Conservation (phyloP, 2,797 vertebrate genomes). For the Phoeniculus purpureus region DNA sequence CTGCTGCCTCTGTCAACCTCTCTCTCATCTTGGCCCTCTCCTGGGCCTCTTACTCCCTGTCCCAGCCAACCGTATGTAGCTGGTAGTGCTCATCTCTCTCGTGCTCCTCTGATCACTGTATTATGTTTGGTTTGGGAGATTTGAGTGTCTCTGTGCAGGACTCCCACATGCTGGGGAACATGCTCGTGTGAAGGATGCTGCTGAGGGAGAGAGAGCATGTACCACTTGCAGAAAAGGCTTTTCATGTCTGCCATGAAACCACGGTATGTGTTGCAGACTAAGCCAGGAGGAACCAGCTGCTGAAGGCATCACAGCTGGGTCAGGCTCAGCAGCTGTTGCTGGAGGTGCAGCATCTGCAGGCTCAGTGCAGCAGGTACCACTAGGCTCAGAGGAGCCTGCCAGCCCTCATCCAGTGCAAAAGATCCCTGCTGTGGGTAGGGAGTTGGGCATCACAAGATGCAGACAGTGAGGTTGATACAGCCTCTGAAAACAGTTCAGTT, state of each 20-base stretch:
- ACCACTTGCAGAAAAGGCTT: not conserved
- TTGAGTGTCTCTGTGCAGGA: not conserved
- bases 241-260: not conserved
- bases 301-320: not conserved
- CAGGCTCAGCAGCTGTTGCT: not conserved
- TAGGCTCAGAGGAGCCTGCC: not conserved
- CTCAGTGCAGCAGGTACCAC: accelerated
- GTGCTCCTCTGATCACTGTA: accelerated
- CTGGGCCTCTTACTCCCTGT: not conserved
- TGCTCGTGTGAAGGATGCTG: not conserved
- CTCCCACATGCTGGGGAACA: not conserved
- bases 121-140: not conserved
- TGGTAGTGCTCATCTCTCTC: not conserved
- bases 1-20: not conserved
- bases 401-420: accelerated
- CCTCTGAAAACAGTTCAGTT: not conserved
- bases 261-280: accelerated
- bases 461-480: accelerated
- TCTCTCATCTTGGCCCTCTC: not conserved
- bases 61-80: not conserved
- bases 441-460: accelerated
- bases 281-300: not conserved
- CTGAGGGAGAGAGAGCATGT: not conserved
- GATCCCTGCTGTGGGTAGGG: accelerated
- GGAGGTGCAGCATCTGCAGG: not conserved